Conservation (phyloP, 2,888 invertebrate genomes). For the Lacanobia oleracea region DNA sequence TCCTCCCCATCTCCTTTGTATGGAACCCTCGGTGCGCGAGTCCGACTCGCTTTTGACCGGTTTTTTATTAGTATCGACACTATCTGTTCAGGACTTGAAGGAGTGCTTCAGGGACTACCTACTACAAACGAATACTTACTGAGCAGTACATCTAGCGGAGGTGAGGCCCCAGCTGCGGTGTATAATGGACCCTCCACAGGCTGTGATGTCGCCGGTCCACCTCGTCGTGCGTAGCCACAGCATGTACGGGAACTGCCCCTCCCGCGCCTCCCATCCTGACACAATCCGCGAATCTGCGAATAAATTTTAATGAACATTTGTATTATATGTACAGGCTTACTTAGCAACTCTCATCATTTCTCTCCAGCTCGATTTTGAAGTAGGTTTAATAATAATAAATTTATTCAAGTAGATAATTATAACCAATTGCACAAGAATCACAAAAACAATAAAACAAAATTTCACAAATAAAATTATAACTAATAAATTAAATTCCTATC, state of each 20-base stretch:
- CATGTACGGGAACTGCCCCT: conserved; percentile 74
- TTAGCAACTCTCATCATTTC: neutral
- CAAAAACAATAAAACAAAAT: too few relatives aligned
- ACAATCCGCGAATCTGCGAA: conserved; percentile 70
- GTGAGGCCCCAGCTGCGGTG: conserved; percentile 74
- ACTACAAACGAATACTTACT: conserved; percentile 53
- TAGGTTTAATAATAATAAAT: too few relatives aligned
- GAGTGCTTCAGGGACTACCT: neutral
- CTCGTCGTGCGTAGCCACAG: conserved; percentile 67
- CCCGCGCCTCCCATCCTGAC: conserved; percentile 72
- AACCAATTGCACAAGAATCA: too few relatives aligned
- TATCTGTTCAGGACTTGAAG: neutral
- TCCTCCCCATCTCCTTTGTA: too few relatives aligned
- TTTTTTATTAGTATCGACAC: neutral
- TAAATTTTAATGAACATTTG: neutral
- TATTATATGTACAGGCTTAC: neutral
- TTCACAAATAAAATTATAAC: too few relatives aligned
- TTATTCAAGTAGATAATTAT: too few relatives aligned
- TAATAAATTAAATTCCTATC: too few relatives aligned
- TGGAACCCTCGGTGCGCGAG: too few relatives aligned
- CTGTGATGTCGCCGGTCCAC: conserved; percentile 62
- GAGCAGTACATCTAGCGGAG: conserved; percentile 73
- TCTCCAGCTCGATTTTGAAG: neutral
- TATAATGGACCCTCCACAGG: conserved; percentile 74
- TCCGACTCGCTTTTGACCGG: too few relatives aligned